phyloP scores from a whole-genome alignment of 1,140 invertebrate genomes.

The Pissodes strobi region DNA sequence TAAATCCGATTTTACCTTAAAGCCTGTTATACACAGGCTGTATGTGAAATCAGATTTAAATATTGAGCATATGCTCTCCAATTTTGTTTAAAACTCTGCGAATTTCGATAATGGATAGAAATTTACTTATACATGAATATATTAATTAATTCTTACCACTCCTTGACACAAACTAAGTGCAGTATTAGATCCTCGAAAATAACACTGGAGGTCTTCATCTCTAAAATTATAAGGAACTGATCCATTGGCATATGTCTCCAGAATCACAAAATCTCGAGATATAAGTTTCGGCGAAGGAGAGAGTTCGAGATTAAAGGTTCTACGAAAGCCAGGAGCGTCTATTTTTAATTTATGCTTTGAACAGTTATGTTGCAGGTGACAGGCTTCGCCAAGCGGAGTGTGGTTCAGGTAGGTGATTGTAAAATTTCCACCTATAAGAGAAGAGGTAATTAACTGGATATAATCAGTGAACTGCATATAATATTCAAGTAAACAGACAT shows the following conservation, averaged over 20 bases:
- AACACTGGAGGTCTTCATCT: slow-evolving; percentile 46
- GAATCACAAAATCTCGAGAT: slow-evolving; percentile 43
- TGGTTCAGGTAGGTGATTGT: slow-evolving; percentile 37
- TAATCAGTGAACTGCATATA: neutral
- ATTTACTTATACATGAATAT: too few species aligned
- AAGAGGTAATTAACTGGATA: neutral
- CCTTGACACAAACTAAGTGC: slow-evolving; percentile 51
- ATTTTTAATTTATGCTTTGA: slow-evolving; percentile 36
- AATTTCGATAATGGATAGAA: too few species aligned
- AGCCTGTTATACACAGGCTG: too few species aligned
- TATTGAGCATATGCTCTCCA: too few species aligned
- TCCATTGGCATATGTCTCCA: slow-evolving; percentile 49
- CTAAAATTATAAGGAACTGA: slow-evolving; percentile 40
- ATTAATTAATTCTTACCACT: slow-evolving; percentile 47
- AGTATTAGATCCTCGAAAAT: slow-evolving; percentile 42
- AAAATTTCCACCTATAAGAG: slow-evolving; percentile 31
- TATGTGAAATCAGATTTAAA: too few species aligned
- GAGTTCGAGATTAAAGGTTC: slow-evolving; percentile 43
- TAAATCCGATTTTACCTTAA: too few species aligned
- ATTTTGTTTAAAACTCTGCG: too few species aligned
- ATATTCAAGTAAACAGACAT: too few species aligned
- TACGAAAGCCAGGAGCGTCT: slow-evolving; percentile 33
- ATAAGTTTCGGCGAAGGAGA: slow-evolving; percentile 40
- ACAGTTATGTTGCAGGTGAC: neutral
- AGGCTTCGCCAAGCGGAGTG: neutral